phyloP scores from a whole-genome alignment of 2,113 vertebrate genomes.

The Peromyscus maniculatus region DNA sequence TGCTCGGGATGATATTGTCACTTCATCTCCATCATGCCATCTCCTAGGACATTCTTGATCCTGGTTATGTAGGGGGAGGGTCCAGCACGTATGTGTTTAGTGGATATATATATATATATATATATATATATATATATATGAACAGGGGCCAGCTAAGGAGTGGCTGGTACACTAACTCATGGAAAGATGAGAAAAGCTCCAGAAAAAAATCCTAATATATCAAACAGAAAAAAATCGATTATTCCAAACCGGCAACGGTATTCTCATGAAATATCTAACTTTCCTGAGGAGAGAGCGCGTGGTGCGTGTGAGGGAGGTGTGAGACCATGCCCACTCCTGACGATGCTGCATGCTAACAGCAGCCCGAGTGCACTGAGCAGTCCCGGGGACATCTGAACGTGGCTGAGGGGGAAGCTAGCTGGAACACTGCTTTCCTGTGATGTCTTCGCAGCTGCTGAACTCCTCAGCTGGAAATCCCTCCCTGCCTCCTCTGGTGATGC shows the following conservation, averaged over 20 bases:
- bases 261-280: neutral
- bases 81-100: accelerated
- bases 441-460: neutral
- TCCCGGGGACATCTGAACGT: neutral
- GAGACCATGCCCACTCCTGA: neutral
- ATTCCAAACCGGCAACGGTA: neutral
- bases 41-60: neutral
- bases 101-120: too few species aligned
- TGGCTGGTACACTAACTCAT: neutral
- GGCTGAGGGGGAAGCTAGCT: neutral
- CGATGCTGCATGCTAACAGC: neutral
- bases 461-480: neutral
- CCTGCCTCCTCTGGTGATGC: neutral
- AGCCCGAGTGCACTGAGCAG: neutral
- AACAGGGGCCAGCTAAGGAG: neutral
- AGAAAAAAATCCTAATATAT: neutral
- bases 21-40: too few species aligned
- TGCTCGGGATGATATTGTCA: neutral
- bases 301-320: accelerated
- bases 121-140: neutral
- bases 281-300: neutral
- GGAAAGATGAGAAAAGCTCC: neutral
- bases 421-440: neutral
- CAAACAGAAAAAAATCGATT: neutral
- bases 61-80: neutral